Evolutionary conservation across 2,888 invertebrate species (phyloP).

Genomic region (Anthrax anthrax): DNA sequence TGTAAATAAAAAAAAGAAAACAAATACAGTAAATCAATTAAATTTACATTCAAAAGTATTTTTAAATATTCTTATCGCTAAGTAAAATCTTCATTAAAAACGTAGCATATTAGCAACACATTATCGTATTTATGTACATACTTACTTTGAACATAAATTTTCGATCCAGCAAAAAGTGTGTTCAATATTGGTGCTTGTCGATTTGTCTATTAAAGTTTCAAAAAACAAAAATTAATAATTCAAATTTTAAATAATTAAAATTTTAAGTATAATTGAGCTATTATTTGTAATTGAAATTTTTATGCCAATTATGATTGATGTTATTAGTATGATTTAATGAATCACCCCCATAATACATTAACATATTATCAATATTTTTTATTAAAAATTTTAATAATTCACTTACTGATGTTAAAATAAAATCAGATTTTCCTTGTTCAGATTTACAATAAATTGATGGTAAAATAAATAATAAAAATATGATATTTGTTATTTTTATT

Average conservation of each 20-base stretch:
- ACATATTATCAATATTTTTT: too few relatives aligned
- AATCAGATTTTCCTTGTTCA: constrained; percentile 54
- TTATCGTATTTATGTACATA: constrained; percentile 2
- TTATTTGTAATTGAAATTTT: too few relatives aligned
- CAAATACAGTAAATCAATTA: not conserved
- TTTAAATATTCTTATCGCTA: too few relatives aligned
- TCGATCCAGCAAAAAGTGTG: constrained; percentile 53
- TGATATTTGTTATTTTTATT: not conserved
- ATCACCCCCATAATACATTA: too few relatives aligned
- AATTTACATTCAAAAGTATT: not conserved
- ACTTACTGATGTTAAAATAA: constrained; percentile 41
- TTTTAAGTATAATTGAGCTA: too few relatives aligned
- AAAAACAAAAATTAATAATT: not conserved
- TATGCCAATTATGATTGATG: too few relatives aligned
- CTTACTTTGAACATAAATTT: constrained; percentile 55
- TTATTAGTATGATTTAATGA: too few relatives aligned
- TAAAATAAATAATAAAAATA: constrained; percentile 5
- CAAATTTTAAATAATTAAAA: too few relatives aligned
- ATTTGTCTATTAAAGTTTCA: constrained; percentile 25
- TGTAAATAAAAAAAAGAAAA: not conserved
- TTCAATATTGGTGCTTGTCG: constrained; percentile 41
- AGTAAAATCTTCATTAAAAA: too few relatives aligned
- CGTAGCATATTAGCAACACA: too few relatives aligned
- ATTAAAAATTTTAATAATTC: too few relatives aligned
- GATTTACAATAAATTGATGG: constrained; percentile 18